Evolutionary conservation across 2,888 invertebrate species (phyloP).

Genomic region (Heliconius ismenius): DNA sequence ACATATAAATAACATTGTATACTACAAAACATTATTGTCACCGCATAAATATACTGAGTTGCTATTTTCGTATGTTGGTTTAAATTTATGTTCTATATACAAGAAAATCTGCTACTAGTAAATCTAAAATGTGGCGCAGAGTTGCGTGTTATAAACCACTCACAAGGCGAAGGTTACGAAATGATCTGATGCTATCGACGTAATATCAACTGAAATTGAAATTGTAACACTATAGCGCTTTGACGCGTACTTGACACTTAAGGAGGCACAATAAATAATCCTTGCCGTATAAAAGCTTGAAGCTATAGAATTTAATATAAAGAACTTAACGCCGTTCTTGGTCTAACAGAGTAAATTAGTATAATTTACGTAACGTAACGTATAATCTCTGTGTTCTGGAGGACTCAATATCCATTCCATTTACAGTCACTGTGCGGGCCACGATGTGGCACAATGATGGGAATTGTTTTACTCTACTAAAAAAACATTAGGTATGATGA

Average conservation of each 20-base stretch:
- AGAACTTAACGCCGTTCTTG: too few relatives aligned
- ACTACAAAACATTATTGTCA: not conserved
- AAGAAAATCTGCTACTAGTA: conserved; percentile 4
- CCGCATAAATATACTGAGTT: not conserved
- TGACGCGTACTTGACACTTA: conserved; percentile 24
- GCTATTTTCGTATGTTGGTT: conserved; percentile 2
- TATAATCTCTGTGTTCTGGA: too few relatives aligned
- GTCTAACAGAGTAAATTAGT: too few relatives aligned
- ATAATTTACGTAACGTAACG: too few relatives aligned
- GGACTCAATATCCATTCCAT: too few relatives aligned
- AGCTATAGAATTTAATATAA: not conserved
- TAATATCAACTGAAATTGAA: conserved; percentile 50
- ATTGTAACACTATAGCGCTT: conserved; percentile 34
- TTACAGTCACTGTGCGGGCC: too few relatives aligned
- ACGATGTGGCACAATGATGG: too few relatives aligned
- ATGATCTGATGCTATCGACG: conserved; percentile 51
- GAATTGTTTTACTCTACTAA: too few relatives aligned
- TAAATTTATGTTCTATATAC: conserved; percentile 10
- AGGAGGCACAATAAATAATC: conserved; percentile 2
- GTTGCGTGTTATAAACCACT: conserved; percentile 60
- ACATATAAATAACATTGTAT: not conserved
- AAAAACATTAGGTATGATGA: too few relatives aligned
- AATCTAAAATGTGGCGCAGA: conserved; percentile 51
- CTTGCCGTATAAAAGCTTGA: not conserved
- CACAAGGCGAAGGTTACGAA: conserved; percentile 52